These are phyloP conservation scores for Phrynocephalus guinanensis DNA, from an alignment of 2,797 vertebrate species.

Conservation along the genomic window DNA sequence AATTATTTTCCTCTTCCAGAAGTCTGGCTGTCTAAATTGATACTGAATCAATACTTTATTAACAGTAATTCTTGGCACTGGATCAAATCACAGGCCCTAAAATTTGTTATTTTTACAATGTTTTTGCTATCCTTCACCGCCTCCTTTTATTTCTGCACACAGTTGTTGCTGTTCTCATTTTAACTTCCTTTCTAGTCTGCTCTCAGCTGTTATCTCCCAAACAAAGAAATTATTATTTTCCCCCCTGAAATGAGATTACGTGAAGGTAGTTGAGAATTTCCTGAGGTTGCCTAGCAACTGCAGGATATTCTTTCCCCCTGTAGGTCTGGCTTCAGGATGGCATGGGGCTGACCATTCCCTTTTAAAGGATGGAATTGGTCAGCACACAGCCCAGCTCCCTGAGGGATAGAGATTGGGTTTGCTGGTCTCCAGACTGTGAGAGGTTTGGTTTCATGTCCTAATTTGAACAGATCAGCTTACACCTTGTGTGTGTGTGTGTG, in stretches of 20 bases:
- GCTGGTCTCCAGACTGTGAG: too few relatives aligned
- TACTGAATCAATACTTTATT: not conserved
- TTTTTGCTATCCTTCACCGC: not conserved
- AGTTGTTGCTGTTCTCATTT: not conserved
- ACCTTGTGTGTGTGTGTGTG: not conserved
- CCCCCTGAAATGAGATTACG: not conserved
- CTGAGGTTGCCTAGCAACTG: conserved; percentile 24
- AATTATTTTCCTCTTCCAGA: too few relatives aligned
- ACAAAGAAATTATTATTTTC: not conserved
- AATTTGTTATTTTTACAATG: not conserved
- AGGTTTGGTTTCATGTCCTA: not conserved
- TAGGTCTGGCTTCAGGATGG: not conserved
- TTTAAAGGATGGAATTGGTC: not conserved
- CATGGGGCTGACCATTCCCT: not conserved
- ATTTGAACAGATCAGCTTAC: not conserved
- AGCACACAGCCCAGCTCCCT: too few relatives aligned
- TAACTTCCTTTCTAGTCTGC: not conserved
- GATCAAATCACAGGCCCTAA: not conserved
- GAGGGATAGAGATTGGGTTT: too few relatives aligned
- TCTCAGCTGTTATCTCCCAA: not conserved
- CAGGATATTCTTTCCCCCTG: too few relatives aligned
- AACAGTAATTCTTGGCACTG: not conserved
- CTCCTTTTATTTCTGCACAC: not conserved
- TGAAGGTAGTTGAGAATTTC: conserved; percentile 13
- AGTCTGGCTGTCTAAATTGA: not conserved